Evolutionary conservation across 2,888 invertebrate genomes (phyloP).

Genomic region (Andrena minutula): DNA sequence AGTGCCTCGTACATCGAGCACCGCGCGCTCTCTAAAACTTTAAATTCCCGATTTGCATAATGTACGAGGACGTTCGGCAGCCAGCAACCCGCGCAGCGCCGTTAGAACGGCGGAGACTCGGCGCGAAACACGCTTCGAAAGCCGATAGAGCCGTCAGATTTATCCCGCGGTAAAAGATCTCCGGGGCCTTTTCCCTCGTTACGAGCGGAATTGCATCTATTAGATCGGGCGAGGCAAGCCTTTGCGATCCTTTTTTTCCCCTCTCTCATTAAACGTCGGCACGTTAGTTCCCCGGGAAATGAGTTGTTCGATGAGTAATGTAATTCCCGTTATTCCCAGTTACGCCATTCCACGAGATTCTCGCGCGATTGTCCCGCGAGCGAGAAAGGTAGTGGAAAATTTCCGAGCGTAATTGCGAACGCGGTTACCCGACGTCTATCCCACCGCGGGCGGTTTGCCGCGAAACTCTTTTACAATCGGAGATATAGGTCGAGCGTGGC

Average conservation of each 20-base stretch:
- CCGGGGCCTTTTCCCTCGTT: not conserved
- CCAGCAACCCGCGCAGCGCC: constrained; percentile 17
- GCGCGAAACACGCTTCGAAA: constrained; percentile 32
- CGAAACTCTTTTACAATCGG: no score
- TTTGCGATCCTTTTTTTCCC: not conserved
- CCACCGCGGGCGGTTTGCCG: not conserved
- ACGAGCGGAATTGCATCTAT: constrained; percentile 25
- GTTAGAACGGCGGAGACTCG: constrained; percentile 16
- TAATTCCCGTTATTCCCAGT: constrained; percentile 17
- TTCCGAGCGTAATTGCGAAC: not conserved
- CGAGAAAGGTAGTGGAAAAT: not conserved
- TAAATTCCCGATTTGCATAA: constrained; percentile 74
- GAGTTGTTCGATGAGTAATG: constrained; percentile 22
- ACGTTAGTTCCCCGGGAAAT: constrained; percentile 1
- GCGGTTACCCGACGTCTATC: not conserved
- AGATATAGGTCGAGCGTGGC: no score
- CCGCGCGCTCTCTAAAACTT: constrained; percentile 62
- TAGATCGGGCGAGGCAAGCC: not conserved
- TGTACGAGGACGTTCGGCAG: constrained; percentile 66
- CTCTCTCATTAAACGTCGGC: constrained; percentile 14
- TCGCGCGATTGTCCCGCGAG: constrained; percentile 1
- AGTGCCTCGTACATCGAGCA: constrained; percentile 76
- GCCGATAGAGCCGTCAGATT: constrained; percentile 53
- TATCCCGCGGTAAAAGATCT: constrained; percentile 26
- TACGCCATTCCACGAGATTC: not conserved